A percentile compares a stretch with the other conserved stretches of the same genome.
phyloP scores from a whole-genome alignment of 2,888 invertebrate species.

The Erpobdella octoculata region DNA sequence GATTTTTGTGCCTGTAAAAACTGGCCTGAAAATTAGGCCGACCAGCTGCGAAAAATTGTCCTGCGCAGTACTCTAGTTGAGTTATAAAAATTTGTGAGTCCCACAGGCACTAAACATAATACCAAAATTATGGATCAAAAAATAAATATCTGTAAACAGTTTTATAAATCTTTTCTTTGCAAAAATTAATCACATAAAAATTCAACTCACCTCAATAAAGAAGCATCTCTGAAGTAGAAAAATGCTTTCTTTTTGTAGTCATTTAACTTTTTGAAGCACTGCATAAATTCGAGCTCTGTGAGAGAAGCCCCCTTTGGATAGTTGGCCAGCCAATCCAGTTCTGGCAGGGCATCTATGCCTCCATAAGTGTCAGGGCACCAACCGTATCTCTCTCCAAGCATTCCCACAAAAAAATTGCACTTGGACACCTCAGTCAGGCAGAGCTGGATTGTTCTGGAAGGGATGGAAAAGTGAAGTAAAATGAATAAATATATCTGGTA shows the following conservation, averaged over 20 bases:
- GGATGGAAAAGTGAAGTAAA: neutral
- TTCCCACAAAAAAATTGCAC: slow-evolving; percentile 53
- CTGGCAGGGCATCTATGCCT: slow-evolving; percentile 45
- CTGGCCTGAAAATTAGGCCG: too few relatives aligned
- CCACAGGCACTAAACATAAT: too few relatives aligned
- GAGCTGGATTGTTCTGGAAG: slow-evolving; percentile 49
- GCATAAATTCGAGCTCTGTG: slow-evolving; percentile 53
- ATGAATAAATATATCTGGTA: too few relatives aligned
- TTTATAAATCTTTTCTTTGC: neutral
- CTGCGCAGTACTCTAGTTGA: too few relatives aligned
- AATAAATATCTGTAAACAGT: neutral
- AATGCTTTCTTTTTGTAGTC: slow-evolving; percentile 43
- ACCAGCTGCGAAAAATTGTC: too few relatives aligned
- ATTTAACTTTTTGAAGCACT: slow-evolving; percentile 25
- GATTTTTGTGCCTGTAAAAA: too few relatives aligned
- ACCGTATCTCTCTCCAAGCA: slow-evolving; percentile 53
- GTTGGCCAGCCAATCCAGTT: slow-evolving; percentile 48
- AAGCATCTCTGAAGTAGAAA: slow-evolving; percentile 50
- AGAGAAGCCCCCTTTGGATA: slow-evolving; percentile 48
- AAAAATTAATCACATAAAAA: too few relatives aligned
- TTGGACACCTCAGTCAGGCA: slow-evolving; percentile 51
- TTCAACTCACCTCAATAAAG: slow-evolving; percentile 36
- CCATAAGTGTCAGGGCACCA: slow-evolving; percentile 46
- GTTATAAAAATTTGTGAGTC: too few relatives aligned
- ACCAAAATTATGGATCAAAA: neutral